Conservation (phyloP, 2,797 vertebrate genomes). For the Antennarius maculatus region DNA sequence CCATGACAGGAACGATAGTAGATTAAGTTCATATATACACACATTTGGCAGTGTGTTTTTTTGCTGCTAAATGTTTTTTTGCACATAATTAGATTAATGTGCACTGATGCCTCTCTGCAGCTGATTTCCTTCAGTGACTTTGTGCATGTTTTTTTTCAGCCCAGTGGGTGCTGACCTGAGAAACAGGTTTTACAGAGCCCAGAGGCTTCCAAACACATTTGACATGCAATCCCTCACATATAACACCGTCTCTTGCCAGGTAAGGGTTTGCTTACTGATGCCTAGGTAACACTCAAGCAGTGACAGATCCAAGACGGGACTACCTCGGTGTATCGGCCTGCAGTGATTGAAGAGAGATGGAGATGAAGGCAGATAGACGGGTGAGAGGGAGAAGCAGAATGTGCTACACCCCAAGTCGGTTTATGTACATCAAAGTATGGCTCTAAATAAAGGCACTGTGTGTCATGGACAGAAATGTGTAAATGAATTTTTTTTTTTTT, state of each 20-base stretch:
- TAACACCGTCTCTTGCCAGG: conserved; percentile 40
- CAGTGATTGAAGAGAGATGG: conserved; percentile 1
- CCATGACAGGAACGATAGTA: background rate
- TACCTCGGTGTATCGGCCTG: conserved; percentile 14
- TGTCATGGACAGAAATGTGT: no score
- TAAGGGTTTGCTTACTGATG: conserved; percentile 24
- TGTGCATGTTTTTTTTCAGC: background rate
- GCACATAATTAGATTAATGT: conserved; percentile 1
- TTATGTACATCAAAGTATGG: background rate
- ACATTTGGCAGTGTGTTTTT: conserved; percentile 9
- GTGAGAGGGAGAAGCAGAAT: background rate
- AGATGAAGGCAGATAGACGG: background rate
- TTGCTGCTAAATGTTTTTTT: background rate
- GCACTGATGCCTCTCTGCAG: background rate
- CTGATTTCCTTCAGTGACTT: background rate
- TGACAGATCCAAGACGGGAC: conserved; percentile 19
- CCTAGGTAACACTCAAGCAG: conserved; percentile 38
- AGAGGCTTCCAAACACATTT: conserved; percentile 29
- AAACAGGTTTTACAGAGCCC: conserved; percentile 40
- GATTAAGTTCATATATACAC: background rate
- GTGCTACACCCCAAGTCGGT: background rate
- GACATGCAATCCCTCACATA: conserved; percentile 33
- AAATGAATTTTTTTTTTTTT: no score
- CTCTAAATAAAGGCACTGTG: background rate
- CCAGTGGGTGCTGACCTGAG: conserved; percentile 24